These are phyloP conservation scores for Chaetodon trifasciatus DNA, from an alignment of 2,797 vertebrate species.

Conservation along the genomic window DNA sequence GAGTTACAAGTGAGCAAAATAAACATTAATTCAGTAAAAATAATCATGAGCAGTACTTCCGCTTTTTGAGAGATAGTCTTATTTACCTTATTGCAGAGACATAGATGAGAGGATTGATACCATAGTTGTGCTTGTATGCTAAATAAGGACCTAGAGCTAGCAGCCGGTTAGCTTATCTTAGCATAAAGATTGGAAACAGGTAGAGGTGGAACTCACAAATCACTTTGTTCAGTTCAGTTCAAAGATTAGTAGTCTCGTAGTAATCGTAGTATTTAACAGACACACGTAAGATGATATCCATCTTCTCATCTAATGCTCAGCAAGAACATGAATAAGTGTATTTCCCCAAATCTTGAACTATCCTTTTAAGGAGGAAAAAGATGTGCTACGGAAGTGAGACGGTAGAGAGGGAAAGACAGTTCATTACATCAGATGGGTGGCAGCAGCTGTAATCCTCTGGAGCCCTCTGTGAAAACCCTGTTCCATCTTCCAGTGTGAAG, in stretches of 20 bases:
- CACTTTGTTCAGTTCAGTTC: not conserved
- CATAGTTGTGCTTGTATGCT: not conserved
- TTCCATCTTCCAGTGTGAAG: slow-evolving; percentile 76
- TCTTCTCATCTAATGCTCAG: not conserved
- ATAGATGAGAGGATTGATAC: not conserved
- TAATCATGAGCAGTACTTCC: not conserved
- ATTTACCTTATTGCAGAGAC: not conserved
- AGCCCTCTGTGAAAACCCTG: slow-evolving; percentile 68
- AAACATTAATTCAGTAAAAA: no score
- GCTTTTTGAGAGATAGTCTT: not conserved
- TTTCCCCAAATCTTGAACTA: slow-evolving; percentile 16
- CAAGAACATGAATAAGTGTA: not conserved
- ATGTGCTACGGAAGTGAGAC: not conserved
- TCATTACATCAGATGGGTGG: slow-evolving; percentile 62
- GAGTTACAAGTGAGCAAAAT: not conserved
- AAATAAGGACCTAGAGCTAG: not conserved
- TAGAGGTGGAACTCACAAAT: not conserved
- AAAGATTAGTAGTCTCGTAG: not conserved
- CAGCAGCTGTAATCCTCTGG: slow-evolving; percentile 67
- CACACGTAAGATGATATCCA: not conserved
- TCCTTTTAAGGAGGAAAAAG: slow-evolving; percentile 1
- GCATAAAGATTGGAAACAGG: not conserved
- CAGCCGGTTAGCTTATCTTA: not conserved
- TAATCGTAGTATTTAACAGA: slow-evolving; percentile 5
- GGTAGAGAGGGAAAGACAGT: slow-evolving; percentile 38